These are phyloP conservation scores for Lutjanus campechanus DNA, from an alignment of 2,797 vertebrate genomes.

Conservation along the genomic window DNA sequence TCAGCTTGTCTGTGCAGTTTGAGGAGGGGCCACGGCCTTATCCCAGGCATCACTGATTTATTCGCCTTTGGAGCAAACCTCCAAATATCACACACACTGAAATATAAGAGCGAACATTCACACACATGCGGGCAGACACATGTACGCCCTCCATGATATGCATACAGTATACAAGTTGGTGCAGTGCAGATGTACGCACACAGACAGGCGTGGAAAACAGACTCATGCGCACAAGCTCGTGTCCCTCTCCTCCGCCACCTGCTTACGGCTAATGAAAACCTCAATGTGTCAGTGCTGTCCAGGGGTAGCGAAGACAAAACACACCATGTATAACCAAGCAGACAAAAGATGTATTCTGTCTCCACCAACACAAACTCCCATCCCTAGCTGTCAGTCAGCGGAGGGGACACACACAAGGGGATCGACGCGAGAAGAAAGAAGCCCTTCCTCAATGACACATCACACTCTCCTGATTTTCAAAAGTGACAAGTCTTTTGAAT, in stretches of 20 bases:
- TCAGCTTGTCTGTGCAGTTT: slow-evolving; percentile 92
- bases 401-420: slow-evolving; percentile 78
- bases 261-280: slow-evolving; percentile 94
- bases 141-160: slow-evolving; percentile 72
- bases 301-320: slow-evolving; percentile 87
- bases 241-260: slow-evolving; percentile 83
- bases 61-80: slow-evolving; percentile 89
- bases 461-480: slow-evolving; percentile 88
- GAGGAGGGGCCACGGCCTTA: slow-evolving; percentile 93
- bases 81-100: slow-evolving; percentile 87
- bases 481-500: slow-evolving; percentile 88
- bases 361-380: slow-evolving; percentile 91
- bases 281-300: slow-evolving; percentile 91
- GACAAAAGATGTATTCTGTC: slow-evolving; percentile 93
- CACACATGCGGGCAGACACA: slow-evolving; percentile 76
- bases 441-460: slow-evolving; percentile 89
- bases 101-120: slow-evolving; percentile 87
- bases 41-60: slow-evolving; percentile 95
- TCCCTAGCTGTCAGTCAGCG: slow-evolving; percentile 91
- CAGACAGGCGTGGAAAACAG: slow-evolving; percentile 49
- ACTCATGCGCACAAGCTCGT: slow-evolving; percentile 47
- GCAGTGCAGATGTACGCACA: slow-evolving; percentile 57
- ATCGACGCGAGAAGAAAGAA: slow-evolving; percentile 84
- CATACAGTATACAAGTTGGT: slow-evolving; percentile 67
- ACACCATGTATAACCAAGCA: slow-evolving; percentile 89